These are phyloP conservation scores for Eristalinus sepulchralis DNA, from an alignment of 2,888 invertebrate genomes.

Conservation along the genomic window DNA sequence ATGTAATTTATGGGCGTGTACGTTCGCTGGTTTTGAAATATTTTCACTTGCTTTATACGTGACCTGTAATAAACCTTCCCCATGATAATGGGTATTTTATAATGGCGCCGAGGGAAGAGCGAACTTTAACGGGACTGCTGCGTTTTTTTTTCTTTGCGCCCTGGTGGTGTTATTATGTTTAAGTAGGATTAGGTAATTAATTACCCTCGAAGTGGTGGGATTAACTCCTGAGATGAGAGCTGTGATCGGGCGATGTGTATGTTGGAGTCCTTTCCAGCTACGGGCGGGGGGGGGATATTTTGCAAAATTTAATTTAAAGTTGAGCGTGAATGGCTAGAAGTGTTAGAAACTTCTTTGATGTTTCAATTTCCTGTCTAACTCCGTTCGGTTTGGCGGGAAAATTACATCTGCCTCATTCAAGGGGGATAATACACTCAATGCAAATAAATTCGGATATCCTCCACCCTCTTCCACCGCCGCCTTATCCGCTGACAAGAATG, in stretches of 20 bases:
- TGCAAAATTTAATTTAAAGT: not conserved
- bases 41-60: conserved; percentile 66
- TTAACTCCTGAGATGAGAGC: conserved; percentile 24
- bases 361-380: conserved; percentile 28
- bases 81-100: conserved; percentile 61
- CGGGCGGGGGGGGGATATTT: conserved; percentile 7
- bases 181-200: conserved; percentile 67
- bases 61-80: conserved; percentile 66
- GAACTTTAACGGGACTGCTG: conserved; percentile 45
- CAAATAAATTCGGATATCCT: conserved; percentile 52
- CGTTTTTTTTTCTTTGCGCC: too few relatives aligned
- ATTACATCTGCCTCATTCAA: conserved; percentile 46
- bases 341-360: conserved; percentile 40
- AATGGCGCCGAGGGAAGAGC: conserved; percentile 45
- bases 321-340: not conserved
- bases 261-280: not conserved
- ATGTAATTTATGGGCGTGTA: conserved; percentile 65
- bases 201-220: conserved; percentile 41
- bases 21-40: conserved; percentile 60
- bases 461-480: not conserved
- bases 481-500: conserved; percentile 32
- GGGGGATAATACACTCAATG: conserved; percentile 47
- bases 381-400: conserved; percentile 14
- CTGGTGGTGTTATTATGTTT: conserved; percentile 43
- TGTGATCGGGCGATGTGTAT: conserved; percentile 14